Base-by-base conservation (phyloP, 2,888 invertebrate species). In the Apoderus coryli region DNA sequence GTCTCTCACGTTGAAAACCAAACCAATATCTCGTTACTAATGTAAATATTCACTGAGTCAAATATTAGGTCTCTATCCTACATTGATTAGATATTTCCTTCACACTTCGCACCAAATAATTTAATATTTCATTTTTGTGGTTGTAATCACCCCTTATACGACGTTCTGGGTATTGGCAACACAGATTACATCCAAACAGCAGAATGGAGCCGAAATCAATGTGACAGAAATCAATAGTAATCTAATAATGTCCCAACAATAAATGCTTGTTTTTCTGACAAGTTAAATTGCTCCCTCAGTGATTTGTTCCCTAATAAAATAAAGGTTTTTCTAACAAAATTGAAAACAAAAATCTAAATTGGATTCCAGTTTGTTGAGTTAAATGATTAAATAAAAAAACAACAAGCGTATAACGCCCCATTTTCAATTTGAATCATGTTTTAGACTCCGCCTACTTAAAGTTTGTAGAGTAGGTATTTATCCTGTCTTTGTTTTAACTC, bases 401-500 rank as follows among this genome's bases (percentile, higher is more conserved):
- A 10, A 53, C 53, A 56, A n/a, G n/a, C n/a, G n/a, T n/a, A n/a
- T 56, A 56, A 54, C 53, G 53, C 54, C 55, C 53, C 53, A 54
- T 55, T 56, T 56, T 54, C 54, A 56, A 57, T 57, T 56, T 56
- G 54, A 56, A 56, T 56, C 54, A 57, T 52, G 49, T n/a, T n/a
- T n/a, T n/a, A n/a, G n/a, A n/a, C n/a, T n/a, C n/a, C n/a, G n/a
- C n/a, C n/a, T n/a, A n/a, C n/a, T n/a, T n/a, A n/a, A n/a, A n/a
- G n/a, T n/a, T n/a, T n/a, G n/a, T n/a, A n/a, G n/a, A n/a, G n/a
- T n/a, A n/a, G n/a, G n/a, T n/a, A n/a, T n/a, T n/a, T n/a, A n/a
- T n/a, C n/a, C n/a, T n/a, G n/a, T n/a, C n/a, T n/a, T n/a, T n/a
- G n/a, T n/a, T n/a, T n/a, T n/a, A n/a, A n/a, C n/a, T n/a, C n/a